Evolutionary conservation across 1,140 invertebrate species (phyloP).

Genomic region (Drosophila arawakana): DNA sequence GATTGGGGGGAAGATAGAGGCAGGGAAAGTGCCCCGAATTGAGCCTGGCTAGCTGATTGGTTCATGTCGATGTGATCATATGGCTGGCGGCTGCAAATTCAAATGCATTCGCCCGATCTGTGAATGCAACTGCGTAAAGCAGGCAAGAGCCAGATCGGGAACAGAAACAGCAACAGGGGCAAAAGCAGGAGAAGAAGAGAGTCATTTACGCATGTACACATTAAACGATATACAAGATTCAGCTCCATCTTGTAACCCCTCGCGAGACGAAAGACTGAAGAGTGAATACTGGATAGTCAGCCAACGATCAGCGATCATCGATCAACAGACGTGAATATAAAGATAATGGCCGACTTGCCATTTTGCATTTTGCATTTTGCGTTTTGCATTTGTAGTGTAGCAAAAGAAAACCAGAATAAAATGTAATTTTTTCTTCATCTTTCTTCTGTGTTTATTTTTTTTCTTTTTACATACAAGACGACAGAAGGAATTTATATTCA

Average conservation of each 20-base stretch:
- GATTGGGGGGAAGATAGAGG: not conserved
- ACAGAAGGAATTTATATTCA: not conserved
- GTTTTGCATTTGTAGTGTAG: slow-evolving; percentile 82
- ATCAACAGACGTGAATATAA: slow-evolving; percentile 35
- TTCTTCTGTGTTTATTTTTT: not conserved
- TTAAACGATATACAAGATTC: slow-evolving; percentile 62
- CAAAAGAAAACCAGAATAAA: slow-evolving; percentile 82
- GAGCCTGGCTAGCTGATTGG: slow-evolving; percentile 70
- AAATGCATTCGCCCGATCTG: slow-evolving; percentile 74
- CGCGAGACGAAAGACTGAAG: too few relatives aligned
- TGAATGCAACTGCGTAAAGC: slow-evolving; percentile 74
- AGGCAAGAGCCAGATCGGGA: not conserved
- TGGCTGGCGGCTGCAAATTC: slow-evolving; percentile 78
- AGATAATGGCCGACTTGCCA: slow-evolving; percentile 79
- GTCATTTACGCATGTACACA: slow-evolving; percentile 79
- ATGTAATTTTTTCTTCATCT: slow-evolving; percentile 64
- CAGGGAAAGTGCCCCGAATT: slow-evolving; percentile 58
- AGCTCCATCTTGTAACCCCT: slow-evolving; percentile 20
- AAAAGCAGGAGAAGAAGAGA: too few relatives aligned
- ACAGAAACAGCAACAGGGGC: too few relatives aligned
- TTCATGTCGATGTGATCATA: slow-evolving; percentile 74
- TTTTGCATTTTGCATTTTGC: slow-evolving; percentile 80
- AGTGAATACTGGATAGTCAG: slow-evolving; percentile 10
- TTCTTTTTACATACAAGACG: slow-evolving; percentile 43
- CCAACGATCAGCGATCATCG: slow-evolving; percentile 15